A percentile compares a stretch with the other conserved stretches of the same genome.
Conservation (phyloP, 2,797 vertebrate genomes). For the Setipinna tenuifilis region DNA sequence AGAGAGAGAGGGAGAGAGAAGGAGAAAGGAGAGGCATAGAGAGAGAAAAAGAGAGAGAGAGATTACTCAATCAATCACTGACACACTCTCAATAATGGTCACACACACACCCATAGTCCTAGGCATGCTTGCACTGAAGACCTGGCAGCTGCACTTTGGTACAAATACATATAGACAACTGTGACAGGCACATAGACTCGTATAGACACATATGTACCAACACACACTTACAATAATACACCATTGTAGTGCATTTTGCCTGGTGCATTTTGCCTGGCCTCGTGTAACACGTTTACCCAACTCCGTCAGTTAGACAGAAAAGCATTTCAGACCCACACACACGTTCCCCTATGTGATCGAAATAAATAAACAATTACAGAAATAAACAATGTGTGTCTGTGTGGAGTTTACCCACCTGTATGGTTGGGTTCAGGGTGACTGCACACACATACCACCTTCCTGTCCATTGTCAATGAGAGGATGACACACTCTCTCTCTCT, state of each 20-base stretch:
- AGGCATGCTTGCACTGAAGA: not conserved
- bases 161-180: not conserved
- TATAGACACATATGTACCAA: not conserved
- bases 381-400: not conserved
- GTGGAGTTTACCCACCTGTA: not conserved
- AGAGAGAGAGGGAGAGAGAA: not conserved
- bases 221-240: constrained; percentile 30
- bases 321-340: not conserved
- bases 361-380: too few species aligned
- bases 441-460: not conserved
- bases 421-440: not conserved
- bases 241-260: not conserved
- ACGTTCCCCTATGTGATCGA: too few species aligned
- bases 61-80: constrained; percentile 6
- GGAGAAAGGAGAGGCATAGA: not conserved
- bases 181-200: not conserved
- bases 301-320: not conserved
- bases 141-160: not conserved
- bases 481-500: too few species aligned
- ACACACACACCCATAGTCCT: not conserved
- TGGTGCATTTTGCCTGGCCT: not conserved
- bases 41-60: not conserved
- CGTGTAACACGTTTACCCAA: not conserved
- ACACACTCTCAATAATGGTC: constrained; percentile 3
- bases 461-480: too few species aligned